Base-by-base conservation (phyloP, 53 echinoderm and acorn worm genomes). In the Holothuria scabra region DNA sequence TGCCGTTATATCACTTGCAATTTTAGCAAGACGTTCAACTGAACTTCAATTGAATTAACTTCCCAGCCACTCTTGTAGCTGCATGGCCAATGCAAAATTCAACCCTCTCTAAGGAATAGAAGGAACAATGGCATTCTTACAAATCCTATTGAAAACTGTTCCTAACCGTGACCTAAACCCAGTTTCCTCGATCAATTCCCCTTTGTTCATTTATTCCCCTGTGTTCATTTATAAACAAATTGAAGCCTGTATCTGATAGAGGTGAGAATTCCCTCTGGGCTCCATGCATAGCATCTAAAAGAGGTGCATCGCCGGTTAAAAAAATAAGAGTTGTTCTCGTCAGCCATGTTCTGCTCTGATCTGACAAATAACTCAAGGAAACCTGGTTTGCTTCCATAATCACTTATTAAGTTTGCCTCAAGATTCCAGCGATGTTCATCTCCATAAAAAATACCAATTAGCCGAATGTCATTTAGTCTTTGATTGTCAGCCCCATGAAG, bases 321-420 rank as follows among this genome's bases (percentile, higher is more conserved):
- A 63, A 63, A 29, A 63, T n/a, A n/a, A n/a, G n/a, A 44, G 44
- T 63, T 63, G 5, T 28, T 11, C 44, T 44, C 10, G 44, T 44
- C 10, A 44, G 44, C 44, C 44, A 44, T 44, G 6, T 1, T 6
- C 25, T 76, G 76, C 56, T 76, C 48, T 26, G 46, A 5, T 4
- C 12, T 28, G 2, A 76, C 18, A 8, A 22, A 76, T 1, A 48
- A 18, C 22, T 76, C 28, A 11, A 76, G 28, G 29, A 46, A 76
- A 28, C 76, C 76, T 8, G 76, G 52, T n/a, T 46, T 9, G 29
- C 76, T 56, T 25, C 23, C 82, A 21, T 26, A 28, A 20, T 28
- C 31, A 4, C 84, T n/a, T n/a, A n/a, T 56, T 18, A 84, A 67
- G 33, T 68, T 37, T 12, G 46, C 56, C 20, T 84, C 84, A 25